These are phyloP conservation scores for Donacobius atricapilla DNA, from an alignment of 2,113 vertebrate genomes.

Conservation along the genomic window DNA sequence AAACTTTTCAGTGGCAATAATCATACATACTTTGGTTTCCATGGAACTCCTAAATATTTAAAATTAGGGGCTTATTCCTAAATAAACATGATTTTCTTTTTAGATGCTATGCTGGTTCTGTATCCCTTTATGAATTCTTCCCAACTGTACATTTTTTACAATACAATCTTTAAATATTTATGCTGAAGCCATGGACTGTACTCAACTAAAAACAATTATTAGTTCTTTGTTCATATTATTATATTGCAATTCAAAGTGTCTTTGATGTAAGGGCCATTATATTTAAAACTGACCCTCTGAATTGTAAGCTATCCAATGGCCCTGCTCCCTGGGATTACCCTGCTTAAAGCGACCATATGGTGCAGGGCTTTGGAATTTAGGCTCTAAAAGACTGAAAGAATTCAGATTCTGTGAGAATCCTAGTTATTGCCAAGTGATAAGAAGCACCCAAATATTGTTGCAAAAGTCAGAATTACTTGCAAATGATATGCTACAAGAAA, in stretches of 20 bases:
- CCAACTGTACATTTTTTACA: background rate
- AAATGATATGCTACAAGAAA: background rate
- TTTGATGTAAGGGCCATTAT: background rate
- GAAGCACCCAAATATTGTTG: background rate
- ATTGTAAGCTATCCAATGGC: background rate
- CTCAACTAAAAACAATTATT: background rate
- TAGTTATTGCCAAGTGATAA: background rate
- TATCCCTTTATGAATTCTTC: background rate
- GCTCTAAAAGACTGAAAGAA: background rate
- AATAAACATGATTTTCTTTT: background rate
- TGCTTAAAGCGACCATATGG: background rate
- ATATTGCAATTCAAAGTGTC: background rate
- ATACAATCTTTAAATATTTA: background rate
- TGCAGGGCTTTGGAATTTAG: background rate
- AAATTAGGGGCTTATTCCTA: background rate
- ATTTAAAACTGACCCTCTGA: background rate
- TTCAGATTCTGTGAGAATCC: background rate
- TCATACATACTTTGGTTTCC: background rate
- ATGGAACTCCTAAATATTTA: background rate
- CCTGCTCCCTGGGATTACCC: background rate
- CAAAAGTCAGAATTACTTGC: background rate
- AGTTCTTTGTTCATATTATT: background rate
- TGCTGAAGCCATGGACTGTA: background rate
- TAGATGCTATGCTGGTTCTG: background rate
- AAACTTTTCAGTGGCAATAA: conserved; percentile 65